Evolutionary conservation across 2,888 invertebrate species (phyloP), one percentile per base, ranked within the genome.

Genomic region (Epirrhoe tristata): DNA sequence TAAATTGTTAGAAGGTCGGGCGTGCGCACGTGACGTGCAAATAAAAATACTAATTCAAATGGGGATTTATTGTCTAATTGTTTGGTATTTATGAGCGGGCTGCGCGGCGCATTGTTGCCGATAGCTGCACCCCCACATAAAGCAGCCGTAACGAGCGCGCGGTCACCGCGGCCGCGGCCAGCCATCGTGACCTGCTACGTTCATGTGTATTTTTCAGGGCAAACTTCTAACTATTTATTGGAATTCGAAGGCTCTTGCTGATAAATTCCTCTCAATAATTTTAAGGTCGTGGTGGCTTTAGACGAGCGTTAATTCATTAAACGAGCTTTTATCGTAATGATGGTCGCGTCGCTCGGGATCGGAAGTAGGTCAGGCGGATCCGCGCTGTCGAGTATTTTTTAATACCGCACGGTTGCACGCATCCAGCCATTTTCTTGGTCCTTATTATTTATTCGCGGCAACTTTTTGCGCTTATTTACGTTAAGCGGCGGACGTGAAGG

Each of bases 1-100:
- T 90, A 90, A 89, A 90, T 89, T 85, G 81, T 76, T 81, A 73
- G 81, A 78, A 78, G 82, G 82, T 79, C 69, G 58, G 81, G 81
- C 82, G 81, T 76, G 84, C 83, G 89, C 87, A 89, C 89, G 88
- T 90, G 90, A 91, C 81, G 87, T 81, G 88, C 86, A 88, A 89
- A 90, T 88, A 89, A 89, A 90, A 90, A 88, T 86, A 88, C 88
- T 85, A 86, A 89, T 89, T 85, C 85, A 85, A 86, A 82, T 78
- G 81, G 78, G 82, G 84, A 89, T 89, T 90, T 90, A 90, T 89
- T 80, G 85, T 86, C 83, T 90, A 89, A 91, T 90, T 90, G 89
- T 89, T 89, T 84, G 77, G 80, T 83, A 89, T 90, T 90, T 90
- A 90, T 84, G 88, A 84, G 84, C 82, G 80, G 77, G 77, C 56